Evolutionary conservation across 2,113 vertebrate species (phyloP), one percentile per base, ranked within the genome.

Genomic region (Trinectes maculatus): DNA sequence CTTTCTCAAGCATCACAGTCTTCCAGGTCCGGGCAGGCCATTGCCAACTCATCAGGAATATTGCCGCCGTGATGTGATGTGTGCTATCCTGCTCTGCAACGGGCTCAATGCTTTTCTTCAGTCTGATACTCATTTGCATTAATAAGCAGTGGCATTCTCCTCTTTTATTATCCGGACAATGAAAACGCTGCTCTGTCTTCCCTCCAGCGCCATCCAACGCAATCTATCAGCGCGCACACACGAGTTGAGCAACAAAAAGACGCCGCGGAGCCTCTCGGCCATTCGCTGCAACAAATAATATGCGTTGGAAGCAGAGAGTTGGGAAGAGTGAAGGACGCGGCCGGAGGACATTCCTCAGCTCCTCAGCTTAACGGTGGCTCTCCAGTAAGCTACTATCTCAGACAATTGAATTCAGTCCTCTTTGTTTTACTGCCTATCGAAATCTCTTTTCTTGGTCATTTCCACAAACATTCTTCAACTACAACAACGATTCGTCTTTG

Each of bases 271-370:
- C 71, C 77, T 86, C 73, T 79, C 54, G 82, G 87, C 77, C 82
- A 69, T 91, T 89, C 87, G 74, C 87, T 75, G 57, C 75, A 75
- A 76, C 75, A 90, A 88, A 89, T 85, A 54, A 89, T 90, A 80
- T 83, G 80, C 86, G 89, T 84, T 85, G 82, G 80, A 88, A 83
- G 82, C 57, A 86, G 60, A 89, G 76, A 79, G 70, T 77, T 79
- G 67, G 47, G n/a, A 60, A 64, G 63, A 77, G 63, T 63, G 59
- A 71, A 71, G 69, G 73, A 83, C 77, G 52, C 37, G 7, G 84
- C 86, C 75, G 16, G 29, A 66, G 73, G 77, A 85, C 62, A 69
- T 59, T 56, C 73, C n/a, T n/a, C n/a, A n/a, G n/a, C n/a, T n/a
- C 70, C 37, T 25, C 39, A 49, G 74, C 57, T 80, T 39, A 53